phyloP scores from a whole-genome alignment of 2,888 invertebrate species.

The Archips xylosteana region DNA sequence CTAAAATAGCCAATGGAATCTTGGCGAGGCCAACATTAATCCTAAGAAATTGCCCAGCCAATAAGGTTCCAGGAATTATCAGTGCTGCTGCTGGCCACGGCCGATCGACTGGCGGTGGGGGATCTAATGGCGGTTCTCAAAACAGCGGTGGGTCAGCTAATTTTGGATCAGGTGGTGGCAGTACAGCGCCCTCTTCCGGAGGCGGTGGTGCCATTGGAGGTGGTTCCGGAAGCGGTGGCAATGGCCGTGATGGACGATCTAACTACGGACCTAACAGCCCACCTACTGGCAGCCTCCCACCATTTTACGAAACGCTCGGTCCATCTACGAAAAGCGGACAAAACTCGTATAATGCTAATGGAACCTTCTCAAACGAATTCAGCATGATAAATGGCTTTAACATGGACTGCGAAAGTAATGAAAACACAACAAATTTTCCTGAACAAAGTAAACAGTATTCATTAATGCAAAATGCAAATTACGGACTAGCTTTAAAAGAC shows the following conservation, averaged over 20 bases:
- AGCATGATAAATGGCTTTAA: constrained; percentile 89
- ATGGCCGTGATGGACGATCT: constrained; percentile 92
- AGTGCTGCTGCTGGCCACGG: constrained; percentile 93
- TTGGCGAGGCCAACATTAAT: constrained; percentile 83
- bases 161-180: constrained; percentile 84
- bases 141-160: constrained; percentile 79
- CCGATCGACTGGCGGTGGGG: constrained; percentile 86
- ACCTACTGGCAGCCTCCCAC: constrained; percentile 94
- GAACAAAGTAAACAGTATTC: constrained; percentile 91
- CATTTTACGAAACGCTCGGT: constrained; percentile 93
- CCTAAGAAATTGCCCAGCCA: constrained; percentile 83
- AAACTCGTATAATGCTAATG: constrained; percentile 89
- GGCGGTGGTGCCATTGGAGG: constrained; percentile 87
- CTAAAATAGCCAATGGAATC: constrained; percentile 87
- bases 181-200: constrained; percentile 85
- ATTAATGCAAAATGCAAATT: constrained; percentile 92
- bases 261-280: constrained; percentile 96
- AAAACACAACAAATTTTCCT: constrained; percentile 79
- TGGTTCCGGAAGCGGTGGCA: constrained; percentile 91
- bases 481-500: constrained; percentile 92
- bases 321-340: constrained; percentile 90
- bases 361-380: constrained; percentile 88
- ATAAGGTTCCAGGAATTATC: constrained; percentile 88
- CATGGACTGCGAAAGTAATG: constrained; percentile 92
- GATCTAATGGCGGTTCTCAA: constrained; percentile 83